A percentile compares a stretch with the other conserved stretches of the same genome.
phyloP scores from a whole-genome alignment of 1,140 invertebrate genomes.

The Lepidostoma basale region DNA sequence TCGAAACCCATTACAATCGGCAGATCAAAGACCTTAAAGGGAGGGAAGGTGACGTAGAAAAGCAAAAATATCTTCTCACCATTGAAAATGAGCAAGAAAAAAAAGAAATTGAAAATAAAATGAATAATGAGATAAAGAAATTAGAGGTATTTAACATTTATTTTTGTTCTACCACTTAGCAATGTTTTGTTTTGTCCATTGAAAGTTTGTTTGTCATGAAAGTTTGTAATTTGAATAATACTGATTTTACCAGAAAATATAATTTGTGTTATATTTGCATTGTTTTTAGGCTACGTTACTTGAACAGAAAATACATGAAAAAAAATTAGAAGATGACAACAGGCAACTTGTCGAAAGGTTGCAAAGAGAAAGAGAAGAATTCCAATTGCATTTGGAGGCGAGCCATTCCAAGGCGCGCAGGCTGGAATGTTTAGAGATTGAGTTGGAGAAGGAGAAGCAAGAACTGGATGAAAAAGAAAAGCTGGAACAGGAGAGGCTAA shows the following conservation, averaged over 20 bases:
- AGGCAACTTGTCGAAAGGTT: conserved; percentile 57
- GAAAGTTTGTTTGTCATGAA: no score
- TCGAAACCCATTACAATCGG: conserved; percentile 54
- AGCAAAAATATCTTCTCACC: conserved; percentile 52
- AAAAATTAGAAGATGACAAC: conserved; percentile 52
- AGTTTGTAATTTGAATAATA: no score
- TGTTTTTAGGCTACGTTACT: conserved; percentile 51
- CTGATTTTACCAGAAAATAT: no score
- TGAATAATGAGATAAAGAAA: conserved; percentile 52
- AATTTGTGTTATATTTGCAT: no score
- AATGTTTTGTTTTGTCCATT: no score
- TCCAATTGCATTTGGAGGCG: conserved; percentile 58
- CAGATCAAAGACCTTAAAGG: conserved; percentile 60
- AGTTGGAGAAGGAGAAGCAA: conserved; percentile 53
- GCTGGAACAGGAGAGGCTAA: conserved; percentile 48
- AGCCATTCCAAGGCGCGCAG: conserved; percentile 58
- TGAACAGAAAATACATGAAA: conserved; percentile 51
- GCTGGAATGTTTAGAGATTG: conserved; percentile 52
- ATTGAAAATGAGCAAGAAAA: conserved; percentile 56
- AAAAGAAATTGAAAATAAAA: conserved; percentile 54
- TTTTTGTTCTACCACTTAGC: no score
- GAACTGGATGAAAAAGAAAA: conserved; percentile 50
- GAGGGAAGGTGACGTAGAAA: conserved; percentile 57
- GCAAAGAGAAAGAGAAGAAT: conserved; percentile 56
- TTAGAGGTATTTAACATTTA: conserved; percentile 49